phyloP scores from a whole-genome alignment of 2,888 invertebrate genomes.

The Lasioglossum morio region DNA sequence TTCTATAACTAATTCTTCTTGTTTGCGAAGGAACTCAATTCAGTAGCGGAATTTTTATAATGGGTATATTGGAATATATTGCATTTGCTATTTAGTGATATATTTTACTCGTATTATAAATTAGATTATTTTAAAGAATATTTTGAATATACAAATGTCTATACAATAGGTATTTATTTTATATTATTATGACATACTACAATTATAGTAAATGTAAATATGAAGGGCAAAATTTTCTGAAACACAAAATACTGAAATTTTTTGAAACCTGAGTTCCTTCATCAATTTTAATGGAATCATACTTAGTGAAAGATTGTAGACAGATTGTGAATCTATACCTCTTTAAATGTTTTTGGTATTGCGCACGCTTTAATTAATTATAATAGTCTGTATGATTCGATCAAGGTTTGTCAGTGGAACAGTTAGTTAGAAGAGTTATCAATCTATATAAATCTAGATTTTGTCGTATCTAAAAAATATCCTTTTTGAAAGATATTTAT shows the following conservation, averaged over 20 bases:
- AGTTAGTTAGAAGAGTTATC: neutral
- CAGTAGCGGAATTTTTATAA: neutral
- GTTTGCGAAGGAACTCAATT: neutral
- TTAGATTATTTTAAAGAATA: neutral
- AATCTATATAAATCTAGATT: neutral
- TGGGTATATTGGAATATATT: neutral
- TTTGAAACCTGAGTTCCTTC: neutral
- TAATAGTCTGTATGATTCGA: conserved; percentile 37
- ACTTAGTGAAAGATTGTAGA: neutral
- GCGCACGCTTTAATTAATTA: conserved; percentile 29
- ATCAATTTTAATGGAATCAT: neutral
- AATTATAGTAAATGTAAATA: neutral
- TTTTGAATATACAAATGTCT: neutral
- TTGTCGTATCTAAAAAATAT: neutral
- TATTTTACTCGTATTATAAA: neutral
- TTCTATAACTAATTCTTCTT: neutral
- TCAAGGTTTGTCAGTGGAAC: conserved; percentile 20
- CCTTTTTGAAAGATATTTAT: no score
- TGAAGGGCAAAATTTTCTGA: neutral
- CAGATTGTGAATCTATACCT: neutral
- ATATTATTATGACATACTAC: no score
- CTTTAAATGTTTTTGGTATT: conserved; percentile 48
- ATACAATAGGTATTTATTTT: no score
- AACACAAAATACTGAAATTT: neutral
- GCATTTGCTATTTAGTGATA: neutral